Conservation (phyloP, 1,140 invertebrate genomes). For the Drosophila bocki region DNA sequence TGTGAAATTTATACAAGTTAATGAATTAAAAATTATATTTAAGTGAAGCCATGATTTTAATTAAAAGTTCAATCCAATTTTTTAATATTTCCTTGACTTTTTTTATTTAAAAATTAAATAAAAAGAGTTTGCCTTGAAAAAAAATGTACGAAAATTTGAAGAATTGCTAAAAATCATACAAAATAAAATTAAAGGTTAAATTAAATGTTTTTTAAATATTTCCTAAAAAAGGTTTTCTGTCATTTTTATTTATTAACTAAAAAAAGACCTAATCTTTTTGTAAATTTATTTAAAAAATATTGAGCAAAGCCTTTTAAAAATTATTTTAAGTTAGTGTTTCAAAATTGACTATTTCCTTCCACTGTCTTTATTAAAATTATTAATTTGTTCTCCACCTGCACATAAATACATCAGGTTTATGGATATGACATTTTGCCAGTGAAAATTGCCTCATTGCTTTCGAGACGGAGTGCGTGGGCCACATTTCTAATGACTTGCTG, state of each 20-base stretch:
- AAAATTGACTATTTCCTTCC: background rate
- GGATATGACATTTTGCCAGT: constrained; percentile 6
- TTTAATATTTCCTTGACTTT: no score
- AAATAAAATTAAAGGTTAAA: no score
- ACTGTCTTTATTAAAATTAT: background rate
- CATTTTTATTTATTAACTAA: no score
- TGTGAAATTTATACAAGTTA: background rate
- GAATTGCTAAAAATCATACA: accelerated
- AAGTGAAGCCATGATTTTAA: background rate
- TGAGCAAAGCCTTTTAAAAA: background rate
- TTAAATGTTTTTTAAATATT: background rate
- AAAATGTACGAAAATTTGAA: background rate
- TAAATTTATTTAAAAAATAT: background rate
- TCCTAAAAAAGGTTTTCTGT: background rate
- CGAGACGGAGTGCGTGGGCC: constrained; percentile 24
- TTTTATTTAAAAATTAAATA: background rate
- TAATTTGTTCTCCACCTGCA: background rate
- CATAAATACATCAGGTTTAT: constrained; percentile 6
- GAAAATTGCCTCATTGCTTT: constrained; percentile 32
- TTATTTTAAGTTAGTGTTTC: background rate
- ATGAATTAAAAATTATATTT: background rate
- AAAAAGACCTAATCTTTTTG: background rate
- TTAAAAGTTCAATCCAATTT: no score
- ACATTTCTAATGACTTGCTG: constrained; percentile 46
- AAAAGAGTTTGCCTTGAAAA: background rate